Evolutionary conservation across 2,797 vertebrate genomes (phyloP).

Genomic region (Trichosurus vulpecula): DNA sequence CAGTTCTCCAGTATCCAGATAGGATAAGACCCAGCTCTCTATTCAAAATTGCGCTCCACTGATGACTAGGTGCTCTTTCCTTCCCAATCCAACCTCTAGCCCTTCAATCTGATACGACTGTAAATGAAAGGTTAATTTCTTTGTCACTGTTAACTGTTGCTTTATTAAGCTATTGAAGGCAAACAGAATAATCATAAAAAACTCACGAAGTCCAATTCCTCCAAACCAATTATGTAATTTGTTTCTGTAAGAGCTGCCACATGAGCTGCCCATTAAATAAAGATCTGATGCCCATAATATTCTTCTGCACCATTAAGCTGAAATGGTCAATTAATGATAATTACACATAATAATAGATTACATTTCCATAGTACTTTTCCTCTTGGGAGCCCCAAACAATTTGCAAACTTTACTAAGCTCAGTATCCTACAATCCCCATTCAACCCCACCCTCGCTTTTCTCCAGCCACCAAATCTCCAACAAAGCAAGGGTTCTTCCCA

Average conservation of each 20-base stretch:
- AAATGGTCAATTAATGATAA: slow-evolving; percentile 40
- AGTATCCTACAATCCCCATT: background rate
- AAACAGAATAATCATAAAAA: background rate
- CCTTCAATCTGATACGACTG: background rate
- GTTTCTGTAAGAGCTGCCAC: slow-evolving; percentile 64
- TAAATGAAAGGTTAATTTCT: background rate
- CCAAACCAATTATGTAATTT: slow-evolving; percentile 73
- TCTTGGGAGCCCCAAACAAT: background rate
- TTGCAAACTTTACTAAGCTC: background rate
- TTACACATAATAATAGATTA: background rate
- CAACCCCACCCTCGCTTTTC: background rate
- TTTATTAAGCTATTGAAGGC: background rate
- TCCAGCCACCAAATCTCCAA: background rate
- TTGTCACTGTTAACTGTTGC: background rate
- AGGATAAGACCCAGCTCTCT: background rate
- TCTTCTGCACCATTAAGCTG: background rate
- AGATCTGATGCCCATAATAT: background rate
- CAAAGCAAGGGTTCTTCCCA: background rate
- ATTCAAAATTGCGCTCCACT: background rate
- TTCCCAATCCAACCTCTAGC: background rate
- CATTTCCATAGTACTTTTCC: background rate
- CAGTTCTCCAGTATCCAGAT: background rate
- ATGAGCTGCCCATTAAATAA: slow-evolving; percentile 34
- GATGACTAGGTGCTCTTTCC: background rate
- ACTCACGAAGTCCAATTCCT: slow-evolving; percentile 45